A percentile compares a stretch with the other conserved stretches of the same genome.
phyloP scores from a whole-genome alignment of 2,113 vertebrate species.

The Ceyx cyanopectus region DNA sequence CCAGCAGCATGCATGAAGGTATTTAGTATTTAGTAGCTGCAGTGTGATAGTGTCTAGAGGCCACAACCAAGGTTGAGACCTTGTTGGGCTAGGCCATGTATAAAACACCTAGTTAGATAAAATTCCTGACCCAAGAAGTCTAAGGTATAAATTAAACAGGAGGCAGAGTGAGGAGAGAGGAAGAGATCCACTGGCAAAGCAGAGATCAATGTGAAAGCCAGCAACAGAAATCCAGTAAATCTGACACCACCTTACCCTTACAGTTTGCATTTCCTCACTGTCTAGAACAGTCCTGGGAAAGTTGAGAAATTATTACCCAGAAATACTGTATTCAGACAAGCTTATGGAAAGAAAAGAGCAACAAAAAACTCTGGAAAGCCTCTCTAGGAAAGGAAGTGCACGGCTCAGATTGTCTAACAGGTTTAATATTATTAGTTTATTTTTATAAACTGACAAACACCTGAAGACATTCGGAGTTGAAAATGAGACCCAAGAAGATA shows the following conservation, averaged over 20 bases:
- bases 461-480: conserved; percentile 20
- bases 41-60: background rate
- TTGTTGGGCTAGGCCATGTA: conserved; percentile 40
- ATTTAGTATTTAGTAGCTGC: conserved; percentile 36
- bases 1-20: conserved; percentile 6
- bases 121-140: conserved; percentile 27
- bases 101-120: conserved; percentile 54
- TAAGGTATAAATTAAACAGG: conserved; percentile 43
- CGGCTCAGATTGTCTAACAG: background rate
- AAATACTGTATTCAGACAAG: background rate
- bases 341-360: background rate
- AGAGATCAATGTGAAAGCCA: conserved; percentile 8
- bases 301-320: background rate
- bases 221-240: background rate
- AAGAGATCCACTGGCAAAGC: background rate
- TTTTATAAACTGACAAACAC: conserved; percentile 4
- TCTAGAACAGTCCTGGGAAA: background rate
- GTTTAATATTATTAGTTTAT: background rate
- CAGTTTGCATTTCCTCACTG: background rate
- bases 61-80: conserved; percentile 32
- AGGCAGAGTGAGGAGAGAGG: background rate
- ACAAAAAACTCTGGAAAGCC: background rate
- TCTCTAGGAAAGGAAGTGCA: background rate
- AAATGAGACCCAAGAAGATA: background rate
- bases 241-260: background rate